A percentile compares a stretch with the other conserved stretches of the same genome.
Evolutionary conservation across 2,888 invertebrate species (phyloP).

Genomic region (Euphydryas editha): DNA sequence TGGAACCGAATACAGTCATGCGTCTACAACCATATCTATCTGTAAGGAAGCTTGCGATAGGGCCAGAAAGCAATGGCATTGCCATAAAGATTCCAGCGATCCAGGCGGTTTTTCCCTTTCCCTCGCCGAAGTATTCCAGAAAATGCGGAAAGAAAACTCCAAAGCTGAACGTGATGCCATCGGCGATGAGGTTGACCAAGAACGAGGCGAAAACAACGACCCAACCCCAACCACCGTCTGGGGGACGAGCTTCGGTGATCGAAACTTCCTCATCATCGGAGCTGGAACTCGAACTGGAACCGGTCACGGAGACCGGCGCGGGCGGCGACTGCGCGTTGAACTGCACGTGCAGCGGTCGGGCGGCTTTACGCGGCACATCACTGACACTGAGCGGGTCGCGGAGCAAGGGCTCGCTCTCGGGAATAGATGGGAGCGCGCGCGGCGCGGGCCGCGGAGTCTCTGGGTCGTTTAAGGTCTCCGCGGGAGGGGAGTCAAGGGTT

Average conservation of each 20-base stretch:
- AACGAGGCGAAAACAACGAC: slow-evolving; percentile 95
- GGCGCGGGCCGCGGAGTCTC: slow-evolving; percentile 69
- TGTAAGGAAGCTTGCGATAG: slow-evolving; percentile 92
- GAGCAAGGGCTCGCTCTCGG: slow-evolving; percentile 74
- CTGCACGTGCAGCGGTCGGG: slow-evolving; percentile 83
- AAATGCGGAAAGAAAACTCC: slow-evolving; percentile 95
- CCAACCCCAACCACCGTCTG: slow-evolving; percentile 97
- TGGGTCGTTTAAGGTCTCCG: slow-evolving; percentile 66
- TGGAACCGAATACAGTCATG: slow-evolving; percentile 90
- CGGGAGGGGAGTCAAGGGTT: slow-evolving; percentile 61
- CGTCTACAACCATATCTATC: slow-evolving; percentile 92
- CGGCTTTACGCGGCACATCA: slow-evolving; percentile 56
- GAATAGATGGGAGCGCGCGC: slow-evolving; percentile 68
- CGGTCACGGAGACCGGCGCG: slow-evolving; percentile 64
- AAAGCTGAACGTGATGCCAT: slow-evolving; percentile 96
- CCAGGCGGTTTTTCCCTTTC: slow-evolving; percentile 94
- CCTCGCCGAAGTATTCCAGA: slow-evolving; percentile 91
- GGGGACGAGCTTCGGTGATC: slow-evolving; percentile 87
- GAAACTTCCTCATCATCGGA: slow-evolving; percentile 85
- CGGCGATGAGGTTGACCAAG: slow-evolving; percentile 94
- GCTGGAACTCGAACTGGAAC: slow-evolving; percentile 73
- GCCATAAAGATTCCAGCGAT: slow-evolving; percentile 96
- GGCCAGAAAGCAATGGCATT: slow-evolving; percentile 93
- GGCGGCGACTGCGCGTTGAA: slow-evolving; percentile 81
- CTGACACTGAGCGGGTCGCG: slow-evolving; percentile 55